phyloP scores from a whole-genome alignment of 2,113 vertebrate genomes.

The Psilopogon haemacephalus region DNA sequence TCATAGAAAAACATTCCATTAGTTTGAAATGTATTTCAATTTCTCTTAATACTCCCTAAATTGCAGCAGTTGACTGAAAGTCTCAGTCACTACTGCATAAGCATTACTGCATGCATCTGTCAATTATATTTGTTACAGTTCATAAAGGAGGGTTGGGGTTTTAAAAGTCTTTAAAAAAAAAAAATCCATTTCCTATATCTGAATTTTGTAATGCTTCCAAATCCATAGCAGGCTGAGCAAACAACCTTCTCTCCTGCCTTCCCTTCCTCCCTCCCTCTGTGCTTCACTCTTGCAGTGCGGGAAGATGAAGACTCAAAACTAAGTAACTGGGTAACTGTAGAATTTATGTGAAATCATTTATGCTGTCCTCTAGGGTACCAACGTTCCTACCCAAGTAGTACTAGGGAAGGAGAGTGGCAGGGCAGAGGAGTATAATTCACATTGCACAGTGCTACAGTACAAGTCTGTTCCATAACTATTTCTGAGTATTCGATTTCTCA shows the following conservation, averaged over 20 bases:
- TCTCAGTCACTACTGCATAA: neutral
- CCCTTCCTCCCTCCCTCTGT: too few species aligned
- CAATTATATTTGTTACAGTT: neutral
- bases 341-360: neutral
- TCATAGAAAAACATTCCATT: slow-evolving; percentile 16
- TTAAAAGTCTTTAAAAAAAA: slow-evolving; percentile 16
- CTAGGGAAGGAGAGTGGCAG: neutral
- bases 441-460: neutral
- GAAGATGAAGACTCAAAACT: neutral
- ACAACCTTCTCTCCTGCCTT: neutral
- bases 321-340: neutral
- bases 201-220: slow-evolving; percentile 14
- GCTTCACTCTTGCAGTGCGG: neutral
- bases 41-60: slow-evolving; percentile 20
- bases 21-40: neutral
- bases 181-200: neutral
- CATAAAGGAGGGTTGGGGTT: neutral
- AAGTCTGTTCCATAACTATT: neutral
- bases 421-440: neutral
- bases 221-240: neutral
- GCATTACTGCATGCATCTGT: slow-evolving; percentile 8
- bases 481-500: neutral
- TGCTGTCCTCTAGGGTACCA: neutral
- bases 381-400: neutral
- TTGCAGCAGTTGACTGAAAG: neutral